Base-by-base conservation (phyloP, 2,888 invertebrate genomes). In the Drosophila sordidapex region DNA sequence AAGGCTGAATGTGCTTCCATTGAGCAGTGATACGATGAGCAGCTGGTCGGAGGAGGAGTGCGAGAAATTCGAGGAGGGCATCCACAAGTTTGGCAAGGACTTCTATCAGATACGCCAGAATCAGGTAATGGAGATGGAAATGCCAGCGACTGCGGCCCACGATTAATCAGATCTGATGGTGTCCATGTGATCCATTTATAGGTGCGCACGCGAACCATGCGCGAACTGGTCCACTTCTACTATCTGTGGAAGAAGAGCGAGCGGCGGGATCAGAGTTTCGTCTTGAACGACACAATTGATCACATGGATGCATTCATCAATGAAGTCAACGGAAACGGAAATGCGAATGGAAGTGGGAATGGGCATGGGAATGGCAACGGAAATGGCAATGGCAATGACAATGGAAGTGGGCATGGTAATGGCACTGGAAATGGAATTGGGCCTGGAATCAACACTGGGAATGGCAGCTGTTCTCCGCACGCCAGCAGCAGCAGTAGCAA, bases 161-260 rank as follows among this genome's bases (percentile, higher is more conserved):
- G 36, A 70, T 11, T 51, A 59, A 66, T 67, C 35, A 48, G 18
- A 62, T 27, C 40, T 29, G 46, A 51, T 52, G 13, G 48, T 46
- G 29, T 59, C 31, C 53, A 27, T 68, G 70, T 54, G 43, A 38
- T 80, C 38, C 51, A 46, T 46, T 89, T 84, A 69, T 66, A 93
- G 93, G 93, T 99, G 54, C 95, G 97, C 86, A 98, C 99, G 67
- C 95, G 99, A 83, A 97, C 98, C 11, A 98, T 99, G 51, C 98
- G 99, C 38, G 99, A 99, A 93, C 94, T 99, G 74, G 98, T 99
- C 18, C 98, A 99, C 92, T 99, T 99, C 94, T 97, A 97, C 93
- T 97, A 97, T 89, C 95, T 99, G 64, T 99, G 99, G 99, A 99
- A 99, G 94, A 99, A 99, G 93, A 99, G 99, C 33, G 99, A 99